phyloP scores from a whole-genome alignment of 2,888 invertebrate species.

The Cenopis cana region DNA sequence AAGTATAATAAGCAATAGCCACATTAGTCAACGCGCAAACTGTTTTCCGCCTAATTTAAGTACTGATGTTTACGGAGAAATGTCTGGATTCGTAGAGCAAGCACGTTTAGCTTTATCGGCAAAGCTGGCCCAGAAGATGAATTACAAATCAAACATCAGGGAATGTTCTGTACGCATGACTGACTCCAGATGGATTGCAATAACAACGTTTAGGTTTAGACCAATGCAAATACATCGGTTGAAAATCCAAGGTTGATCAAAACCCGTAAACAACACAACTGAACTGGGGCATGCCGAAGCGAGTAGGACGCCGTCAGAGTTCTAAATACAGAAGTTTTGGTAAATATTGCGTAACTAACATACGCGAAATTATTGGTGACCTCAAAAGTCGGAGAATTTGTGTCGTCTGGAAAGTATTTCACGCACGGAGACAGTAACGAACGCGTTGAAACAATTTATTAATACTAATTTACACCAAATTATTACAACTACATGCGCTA shows the following conservation, averaged over 20 bases:
- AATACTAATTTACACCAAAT: conserved; percentile 17
- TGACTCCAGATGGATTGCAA: conserved; percentile 27
- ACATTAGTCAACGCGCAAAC: not conserved
- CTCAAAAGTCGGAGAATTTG: conserved; percentile 31
- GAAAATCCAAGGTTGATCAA: conserved; percentile 67
- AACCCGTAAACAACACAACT: conserved; percentile 64
- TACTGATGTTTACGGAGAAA: not conserved
- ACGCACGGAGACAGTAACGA: conserved; percentile 9
- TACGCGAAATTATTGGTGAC: conserved; percentile 39
- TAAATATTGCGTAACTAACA: conserved; percentile 44
- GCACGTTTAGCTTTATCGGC: not conserved
- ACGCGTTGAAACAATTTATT: conserved; percentile 13
- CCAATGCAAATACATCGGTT: conserved; percentile 33
- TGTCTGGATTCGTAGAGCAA: not conserved
- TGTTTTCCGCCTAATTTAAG: not conserved
- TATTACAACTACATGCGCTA: not conserved
- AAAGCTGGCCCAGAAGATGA: conserved; percentile 10
- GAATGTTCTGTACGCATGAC: not conserved
- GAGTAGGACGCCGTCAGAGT: conserved; percentile 64
- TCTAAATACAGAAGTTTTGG: conserved; percentile 58
- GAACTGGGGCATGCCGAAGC: conserved; percentile 61
- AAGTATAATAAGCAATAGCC: too few species aligned
- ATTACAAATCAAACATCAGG: conserved; percentile 17
- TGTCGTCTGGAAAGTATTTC: conserved; percentile 32
- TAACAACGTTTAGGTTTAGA: conserved; percentile 21